Evolutionary conservation across 2,113 vertebrate species (phyloP), one percentile per base, ranked within the genome.

Genomic region (Chlorodrepanis virens): DNA sequence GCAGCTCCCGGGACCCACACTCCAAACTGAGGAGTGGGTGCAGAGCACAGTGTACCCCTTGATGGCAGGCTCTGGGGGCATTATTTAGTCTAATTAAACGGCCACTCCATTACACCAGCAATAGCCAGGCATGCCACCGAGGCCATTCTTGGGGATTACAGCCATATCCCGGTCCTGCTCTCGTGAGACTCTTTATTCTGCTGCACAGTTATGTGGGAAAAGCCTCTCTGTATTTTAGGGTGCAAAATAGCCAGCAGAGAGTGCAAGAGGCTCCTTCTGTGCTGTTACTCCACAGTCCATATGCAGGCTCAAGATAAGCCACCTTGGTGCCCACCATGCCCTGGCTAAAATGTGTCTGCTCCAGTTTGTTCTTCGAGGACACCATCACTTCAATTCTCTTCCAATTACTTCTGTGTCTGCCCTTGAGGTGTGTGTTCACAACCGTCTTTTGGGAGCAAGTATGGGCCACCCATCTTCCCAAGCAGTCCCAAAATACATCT

Each of bases 11-110:
- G 25, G 23, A 40, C 25, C 44, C 20, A 1, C 68, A 1, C 22
- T n/a, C 53, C 1, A 0, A 8, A 18, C 0, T 9, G 44, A 19
- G 35, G 29, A 20, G 67, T 2, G 18, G 35, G 70, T 2, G 11
- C 67, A 35, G 33, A 33, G 24, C 60, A 18, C 14, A 6, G 20
- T 4, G 0, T 2, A 6, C 11, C 18, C 61, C 53, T 10, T 2
- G 23, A 7, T 3, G 21, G 15, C 3, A 13, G 28, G 33, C 49
- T 49, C 31, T 19, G 27, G 21, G 33, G 28, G 1, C 53, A 44
- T 24, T 12, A 3, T 23, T 40, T 37, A 4, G 2, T 19, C 42
- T 14, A 14, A 31, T 69, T 33, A 59, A 23, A 16, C 0, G 5
- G 63, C 39, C 37, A 10, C n/a, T 47, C 60, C 52, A 7, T 39